Base-by-base conservation (phyloP, 2,888 invertebrate species). In the Coecobrya sp. region DNA sequence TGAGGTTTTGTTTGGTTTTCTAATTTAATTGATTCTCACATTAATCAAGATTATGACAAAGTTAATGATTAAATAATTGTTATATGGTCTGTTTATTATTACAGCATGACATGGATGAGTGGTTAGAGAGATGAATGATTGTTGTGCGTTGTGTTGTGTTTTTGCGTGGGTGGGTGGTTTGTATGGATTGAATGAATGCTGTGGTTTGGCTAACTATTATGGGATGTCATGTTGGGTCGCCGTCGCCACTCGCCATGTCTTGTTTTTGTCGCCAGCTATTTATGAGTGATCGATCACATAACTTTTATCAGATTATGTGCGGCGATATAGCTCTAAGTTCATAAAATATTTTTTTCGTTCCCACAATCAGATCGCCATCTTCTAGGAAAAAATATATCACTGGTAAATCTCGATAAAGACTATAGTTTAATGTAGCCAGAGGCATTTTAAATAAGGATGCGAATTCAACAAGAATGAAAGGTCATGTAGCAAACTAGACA, bases 31-130 rank as follows among this genome's bases (percentile, higher is more conserved):
- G 36, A 22, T 82, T 89, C 89, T 42, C 89, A 89, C 89, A 81
- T 82, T 65, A 65, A 89, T 82, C 81, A 70, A 89, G 70, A 82
- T 89, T 89, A 70, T 82, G 81, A 82, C 82, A 70, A 10, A 82
- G 81, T 42, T 68, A 68, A 82, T 42, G 89, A 89, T 89, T 89
- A 82, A 82, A 89, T 89, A 89, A 89, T 89, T 68, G 70, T 81
- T 82, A 70, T 52, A 89, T 11, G 16, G 52, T 55, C 70, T 52
- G 55, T 82, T 89, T 82, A 70, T 55, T 52, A 86, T 86, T 65
- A 42, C 36, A 3, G 8, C 55, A 30, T 19, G 8, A 59, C 81
- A 55, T 30, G n/a, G 59, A 52, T 59, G 81, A 81, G n/a, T 81
- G 76, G n/a, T 42, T 73, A 49, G 30, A 59, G 25, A 13, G 27